Evolutionary conservation across 2,797 vertebrate species (phyloP), one percentile per base, ranked within the genome.

Genomic region (Manis javanica): DNA sequence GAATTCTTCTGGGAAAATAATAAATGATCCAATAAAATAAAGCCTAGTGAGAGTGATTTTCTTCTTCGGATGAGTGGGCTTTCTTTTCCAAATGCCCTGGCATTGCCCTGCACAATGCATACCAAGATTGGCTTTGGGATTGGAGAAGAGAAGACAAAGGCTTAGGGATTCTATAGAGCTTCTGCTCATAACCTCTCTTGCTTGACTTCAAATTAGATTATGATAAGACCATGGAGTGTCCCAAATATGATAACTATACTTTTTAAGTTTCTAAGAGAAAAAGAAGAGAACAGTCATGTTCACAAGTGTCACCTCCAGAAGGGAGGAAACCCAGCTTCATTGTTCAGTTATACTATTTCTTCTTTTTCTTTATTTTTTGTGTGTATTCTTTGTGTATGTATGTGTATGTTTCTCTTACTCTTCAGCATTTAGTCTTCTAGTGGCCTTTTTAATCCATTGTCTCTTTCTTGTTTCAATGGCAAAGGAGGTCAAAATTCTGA

Each of bases 11-110:
- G 61, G 57, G 24, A 29, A 87, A 59, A 74, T 81, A 74, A 53
- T 84, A 83, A 78, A 87, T 21, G 69, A 64, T n/a, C 14, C 14
- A 46, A 42, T 72, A 63, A 91, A 86, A 87, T 84, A 61, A 92
- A 90, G 31, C n/a, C 55, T 51, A 37, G 2, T 68, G 57, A 59
- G 68, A 81, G 6, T 1, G 5, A 49, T 68, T 90, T 37, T 75
- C 16, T 95, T 2, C 37, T 16, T 81, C 19, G 53, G 7, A 46
- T 34, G n/a, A 77, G 13, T 64, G 59, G 37, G 26, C 37, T 68
- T 71, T 57, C 31, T 59, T 91, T 37, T 59, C 11, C 10, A 4
- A 66, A 26, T 87, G 18, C 16, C 9, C 18, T 34, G 55, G 10
- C 24, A 37, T 37, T 95, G 71, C 90, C 23, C 14, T 79, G 49